A percentile compares a stretch with the other conserved stretches of the same genome.
phyloP scores from a whole-genome alignment of 1,140 invertebrate species.

The Aphelenchoides besseyi region DNA sequence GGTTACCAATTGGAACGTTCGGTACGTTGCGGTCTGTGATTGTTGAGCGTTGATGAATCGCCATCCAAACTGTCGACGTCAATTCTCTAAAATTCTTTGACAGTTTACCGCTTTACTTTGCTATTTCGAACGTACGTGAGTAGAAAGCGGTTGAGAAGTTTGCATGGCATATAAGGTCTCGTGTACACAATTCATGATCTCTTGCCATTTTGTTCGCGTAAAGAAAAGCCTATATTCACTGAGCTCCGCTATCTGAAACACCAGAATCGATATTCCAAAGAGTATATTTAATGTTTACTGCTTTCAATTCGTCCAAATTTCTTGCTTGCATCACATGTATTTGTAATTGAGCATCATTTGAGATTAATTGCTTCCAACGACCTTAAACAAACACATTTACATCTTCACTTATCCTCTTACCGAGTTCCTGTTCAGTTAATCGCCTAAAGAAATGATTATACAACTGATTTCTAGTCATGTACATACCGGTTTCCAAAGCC shows the following conservation, averaged over 20 bases:
- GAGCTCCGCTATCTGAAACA: slow-evolving; percentile 40
- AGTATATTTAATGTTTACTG: too few species aligned
- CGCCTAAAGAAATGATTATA: too few species aligned
- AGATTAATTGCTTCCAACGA: slow-evolving; percentile 44
- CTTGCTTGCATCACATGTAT: slow-evolving; percentile 27
- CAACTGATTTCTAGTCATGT: too few species aligned
- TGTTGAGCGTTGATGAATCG: background rate
- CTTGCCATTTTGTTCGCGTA: slow-evolving; percentile 45
- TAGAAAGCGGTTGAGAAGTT: background rate
- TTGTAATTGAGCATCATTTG: slow-evolving; percentile 39
- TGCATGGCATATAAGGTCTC: slow-evolving; percentile 17
- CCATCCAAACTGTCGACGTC: background rate
- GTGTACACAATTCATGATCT: slow-evolving; percentile 51
- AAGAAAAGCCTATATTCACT: slow-evolving; percentile 46
- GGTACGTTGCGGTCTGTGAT: background rate
- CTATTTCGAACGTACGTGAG: too few species aligned
- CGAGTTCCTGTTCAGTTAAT: slow-evolving; percentile 48
- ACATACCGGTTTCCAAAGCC: slow-evolving; percentile 43
- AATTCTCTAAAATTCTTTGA: background rate
- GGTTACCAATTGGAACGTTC: background rate
- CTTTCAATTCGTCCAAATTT: slow-evolving; percentile 41
- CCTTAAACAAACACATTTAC: slow-evolving; percentile 23
- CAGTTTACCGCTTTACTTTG: too few species aligned
- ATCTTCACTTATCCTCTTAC: slow-evolving; percentile 17
- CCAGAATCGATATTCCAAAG: too few species aligned